Evolutionary conservation across 2,888 invertebrate species (phyloP), one percentile per base, ranked within the genome.

Genomic region (Cyclophora punctaria): DNA sequence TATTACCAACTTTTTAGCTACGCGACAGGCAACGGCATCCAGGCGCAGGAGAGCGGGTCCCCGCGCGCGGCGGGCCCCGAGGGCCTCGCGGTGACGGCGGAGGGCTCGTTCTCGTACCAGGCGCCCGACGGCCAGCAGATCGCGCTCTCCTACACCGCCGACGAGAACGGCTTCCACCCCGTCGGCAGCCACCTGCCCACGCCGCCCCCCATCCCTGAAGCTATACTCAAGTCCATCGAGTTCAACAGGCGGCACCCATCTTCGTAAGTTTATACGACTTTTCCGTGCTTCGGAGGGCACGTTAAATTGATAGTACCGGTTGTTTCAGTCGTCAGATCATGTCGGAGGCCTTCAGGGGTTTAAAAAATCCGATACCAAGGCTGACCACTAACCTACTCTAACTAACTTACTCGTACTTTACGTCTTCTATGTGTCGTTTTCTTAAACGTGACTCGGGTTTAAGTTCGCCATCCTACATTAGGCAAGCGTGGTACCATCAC

Each of bases 111-210:
- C 80, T 90, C 91, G 3, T 92, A 92, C 77, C 90, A 90, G 35
- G 90, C 91, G 1, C 92, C 92, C 2, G 92, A 92, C 61, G 92
- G 92, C 47, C 89, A 89, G 58, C 80, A 90, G 57, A 86, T 92
- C 63, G 89, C 90, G 40, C 75, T 93, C 50, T 83, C 90, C n/a
- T 93, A 93, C 80, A 84, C 90, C 46, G 92, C 93, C 44, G 93
- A 93, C 65, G 92, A 93, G 72, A 92, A 92, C 66, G 92, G 92
- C 51, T 92, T 91, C 83, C 91, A 91, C 66, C 91, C 92, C 46
- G 80, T 72, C 54, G 90, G 90, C 51, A 86, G 87, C 1, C 91
- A 91, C 66, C 74, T 91, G 34, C 91, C 91, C 46, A 90, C 90
- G 0, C 88, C 90, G 2, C 90, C 90, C 3, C 90, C 90, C 7